phyloP scores from a whole-genome alignment of 1,140 invertebrate genomes.

The Hetaerina americana region DNA sequence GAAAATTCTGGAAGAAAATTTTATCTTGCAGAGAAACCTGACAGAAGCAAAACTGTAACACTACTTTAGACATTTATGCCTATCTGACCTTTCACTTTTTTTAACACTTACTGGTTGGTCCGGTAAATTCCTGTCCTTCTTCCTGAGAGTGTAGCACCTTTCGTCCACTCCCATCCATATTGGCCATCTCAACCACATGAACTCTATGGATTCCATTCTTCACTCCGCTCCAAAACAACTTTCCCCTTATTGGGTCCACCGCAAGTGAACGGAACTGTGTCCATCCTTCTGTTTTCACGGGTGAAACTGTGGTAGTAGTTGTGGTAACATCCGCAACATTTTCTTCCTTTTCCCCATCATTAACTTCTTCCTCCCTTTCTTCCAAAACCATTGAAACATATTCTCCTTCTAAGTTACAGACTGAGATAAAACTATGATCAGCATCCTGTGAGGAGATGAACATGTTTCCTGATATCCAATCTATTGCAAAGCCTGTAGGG shows the following conservation, averaged over 20 bases:
- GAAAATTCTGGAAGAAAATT: no score
- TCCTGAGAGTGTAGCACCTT: slow-evolving; percentile 27
- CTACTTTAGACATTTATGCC: no score
- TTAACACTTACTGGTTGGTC: slow-evolving; percentile 15
- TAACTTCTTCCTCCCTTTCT: slow-evolving; percentile 18
- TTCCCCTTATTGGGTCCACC: slow-evolving; percentile 51
- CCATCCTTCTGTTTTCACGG: neutral
- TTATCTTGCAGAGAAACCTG: no score
- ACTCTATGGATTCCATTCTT: slow-evolving; percentile 24
- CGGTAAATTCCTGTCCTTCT: slow-evolving; percentile 15
- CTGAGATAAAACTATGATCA: slow-evolving; percentile 41
- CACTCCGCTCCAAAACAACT: slow-evolving; percentile 41
- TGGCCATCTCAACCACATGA: slow-evolving; percentile 42
- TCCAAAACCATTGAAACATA: slow-evolving; percentile 38
- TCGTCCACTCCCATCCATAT: slow-evolving; percentile 49
- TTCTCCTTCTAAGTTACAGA: slow-evolving; percentile 57
- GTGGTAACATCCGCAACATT: slow-evolving; percentile 15
- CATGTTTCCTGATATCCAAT: slow-evolving; percentile 65
- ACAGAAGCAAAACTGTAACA: no score
- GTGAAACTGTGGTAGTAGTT: neutral
- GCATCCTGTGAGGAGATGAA: slow-evolving; percentile 42
- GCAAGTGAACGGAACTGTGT: slow-evolving; percentile 34
- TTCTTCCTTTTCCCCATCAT: no score
- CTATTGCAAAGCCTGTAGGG: slow-evolving; percentile 47
- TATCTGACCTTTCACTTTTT: no score